Conservation (phyloP, 2,113 vertebrate species). For the Muscicapa adusta region DNA sequence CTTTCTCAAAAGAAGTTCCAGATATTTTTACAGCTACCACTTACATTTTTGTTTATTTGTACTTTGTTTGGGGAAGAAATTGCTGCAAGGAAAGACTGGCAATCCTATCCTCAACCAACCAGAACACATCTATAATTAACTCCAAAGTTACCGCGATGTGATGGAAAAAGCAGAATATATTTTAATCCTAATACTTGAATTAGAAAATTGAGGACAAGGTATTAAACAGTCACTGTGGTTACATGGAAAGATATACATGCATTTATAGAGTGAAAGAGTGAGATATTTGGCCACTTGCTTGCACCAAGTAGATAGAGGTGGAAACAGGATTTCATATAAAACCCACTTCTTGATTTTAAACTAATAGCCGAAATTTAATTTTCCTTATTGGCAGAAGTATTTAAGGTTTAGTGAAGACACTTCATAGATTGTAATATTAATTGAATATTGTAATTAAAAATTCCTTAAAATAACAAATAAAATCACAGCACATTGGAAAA, state of each 20-base stretch:
- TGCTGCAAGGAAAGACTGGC: not conserved
- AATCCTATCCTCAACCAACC: not conserved
- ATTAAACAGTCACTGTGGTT: not conserved
- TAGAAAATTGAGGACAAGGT: fast-evolving
- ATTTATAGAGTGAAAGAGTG: not conserved
- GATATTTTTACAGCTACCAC: not conserved
- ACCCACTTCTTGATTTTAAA: not conserved
- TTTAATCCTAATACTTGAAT: fast-evolving
- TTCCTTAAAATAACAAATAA: not conserved
- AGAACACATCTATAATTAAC: not conserved
- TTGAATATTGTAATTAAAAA: not conserved
- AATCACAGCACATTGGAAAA: not conserved
- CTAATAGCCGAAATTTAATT: not conserved
- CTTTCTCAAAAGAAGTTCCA: not conserved
- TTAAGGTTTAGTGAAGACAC: not conserved
- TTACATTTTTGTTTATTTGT: not conserved
- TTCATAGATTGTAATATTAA: not conserved
- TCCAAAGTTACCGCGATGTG: not conserved
- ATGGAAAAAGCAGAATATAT: not conserved
- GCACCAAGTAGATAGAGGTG: not conserved
- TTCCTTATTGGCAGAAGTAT: not conserved
- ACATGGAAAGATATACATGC: not conserved
- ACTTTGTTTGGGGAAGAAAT: not conserved
- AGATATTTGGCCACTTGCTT: not conserved
- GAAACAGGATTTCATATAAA: not conserved